Percentiles rank a stretch among this genome's conserved stretches.
Evolutionary conservation across 2,113 vertebrate species (phyloP).

Genomic region (Tetrao urogallus): DNA sequence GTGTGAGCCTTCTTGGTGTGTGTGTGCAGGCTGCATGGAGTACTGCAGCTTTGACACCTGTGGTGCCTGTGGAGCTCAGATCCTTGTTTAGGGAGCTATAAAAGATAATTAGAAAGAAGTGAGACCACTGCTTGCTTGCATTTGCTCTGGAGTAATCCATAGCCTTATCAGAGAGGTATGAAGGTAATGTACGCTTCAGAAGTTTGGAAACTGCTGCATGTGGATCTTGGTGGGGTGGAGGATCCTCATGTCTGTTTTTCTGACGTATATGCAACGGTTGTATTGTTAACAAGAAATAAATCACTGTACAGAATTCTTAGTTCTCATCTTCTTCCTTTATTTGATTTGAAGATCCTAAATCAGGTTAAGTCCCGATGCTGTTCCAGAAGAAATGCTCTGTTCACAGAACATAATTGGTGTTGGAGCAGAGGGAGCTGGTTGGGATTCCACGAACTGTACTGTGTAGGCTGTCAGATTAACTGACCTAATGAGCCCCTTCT

Average conservation of each 20-base stretch:
- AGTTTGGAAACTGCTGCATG: background rate
- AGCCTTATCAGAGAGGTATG: background rate
- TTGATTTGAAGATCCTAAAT: background rate
- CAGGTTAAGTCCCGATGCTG: background rate
- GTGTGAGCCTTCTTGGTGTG: background rate
- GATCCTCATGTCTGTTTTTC: background rate
- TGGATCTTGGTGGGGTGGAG: background rate
- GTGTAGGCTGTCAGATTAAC: slow-evolving; percentile 4
- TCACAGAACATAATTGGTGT: background rate
- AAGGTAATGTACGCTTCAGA: background rate
- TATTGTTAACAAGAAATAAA: background rate
- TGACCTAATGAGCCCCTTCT: background rate
- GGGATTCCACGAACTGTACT: background rate
- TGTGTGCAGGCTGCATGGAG: background rate
- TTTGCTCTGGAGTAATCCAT: background rate
- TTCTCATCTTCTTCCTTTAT: slow-evolving; percentile 2
- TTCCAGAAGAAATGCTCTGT: background rate
- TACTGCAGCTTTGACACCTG: background rate
- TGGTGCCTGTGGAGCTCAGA: background rate
- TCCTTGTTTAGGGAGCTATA: background rate
- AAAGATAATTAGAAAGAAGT: background rate
- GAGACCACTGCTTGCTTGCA: background rate
- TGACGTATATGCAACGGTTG: background rate
- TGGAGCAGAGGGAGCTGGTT: background rate
- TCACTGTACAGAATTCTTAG: background rate